Evolutionary conservation across 2,888 invertebrate species (phyloP), one percentile per base, ranked within the genome.

Genomic region (Orthosia cruda): DNA sequence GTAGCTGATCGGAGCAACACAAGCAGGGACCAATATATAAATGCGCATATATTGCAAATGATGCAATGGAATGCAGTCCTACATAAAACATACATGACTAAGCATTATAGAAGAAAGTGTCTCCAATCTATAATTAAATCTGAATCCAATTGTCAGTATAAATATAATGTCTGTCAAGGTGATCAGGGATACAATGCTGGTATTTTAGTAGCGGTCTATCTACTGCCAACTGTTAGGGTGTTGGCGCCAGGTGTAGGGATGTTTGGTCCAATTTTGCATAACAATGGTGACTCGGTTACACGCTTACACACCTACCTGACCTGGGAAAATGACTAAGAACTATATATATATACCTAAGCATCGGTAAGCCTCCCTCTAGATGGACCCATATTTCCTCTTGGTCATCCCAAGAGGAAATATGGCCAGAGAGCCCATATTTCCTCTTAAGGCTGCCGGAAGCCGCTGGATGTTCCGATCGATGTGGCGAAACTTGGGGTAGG

Each of bases 101-200:
- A 52, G 26, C 52, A 26, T 40, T 40, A 9, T 40, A 78, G 26
- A 77, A 82, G 77, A 78, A 78, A 78, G 83, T 77, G 63, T 49
- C 47, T 76, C 50, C 2, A 3, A 16, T 77, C 85, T 87, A 84
- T 75, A 84, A 68, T 79, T 85, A 87, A 55, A 58, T 54, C 47
- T 57, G 23, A 72, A 69, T 74, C 55, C 57, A 74, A 79, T 74
- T 81, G 71, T 69, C 62, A 67, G 63, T 87, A 86, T 86, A 88
- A 87, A 87, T 88, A 88, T 81, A 87, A 87, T 77, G 71, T 88
- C 87, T 80, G 90, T 90, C 92, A 92, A 92, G 92, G 92, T 90
- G 87, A 86, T 79, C 87, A 85, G 91, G 88, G 89, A 89, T 89
- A 91, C 92, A 90, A 92, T 90, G 87, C 84, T 74, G 71, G 79